These are phyloP conservation scores for Gryllus longicercus DNA, from an alignment of 2,888 invertebrate genomes.

Conservation along the genomic window DNA sequence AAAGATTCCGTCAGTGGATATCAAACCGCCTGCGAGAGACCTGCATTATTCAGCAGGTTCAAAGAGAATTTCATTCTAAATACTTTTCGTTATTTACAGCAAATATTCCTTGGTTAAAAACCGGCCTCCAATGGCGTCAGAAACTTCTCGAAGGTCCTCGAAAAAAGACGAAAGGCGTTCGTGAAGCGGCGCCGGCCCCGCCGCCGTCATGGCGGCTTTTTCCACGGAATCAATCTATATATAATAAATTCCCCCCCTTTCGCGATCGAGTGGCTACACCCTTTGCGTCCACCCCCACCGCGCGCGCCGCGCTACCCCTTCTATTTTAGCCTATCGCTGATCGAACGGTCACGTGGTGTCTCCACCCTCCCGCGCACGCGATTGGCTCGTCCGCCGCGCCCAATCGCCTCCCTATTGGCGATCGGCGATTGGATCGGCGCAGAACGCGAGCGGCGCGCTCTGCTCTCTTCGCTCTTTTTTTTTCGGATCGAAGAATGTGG, in stretches of 20 bases:
- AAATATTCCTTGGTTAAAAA: no score
- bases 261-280: neutral
- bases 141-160: no score
- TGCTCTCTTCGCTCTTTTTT: neutral
- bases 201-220: neutral
- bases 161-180: no score
- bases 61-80: no score
- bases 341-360: conserved; percentile 30
- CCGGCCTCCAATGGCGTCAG: no score
- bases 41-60: no score
- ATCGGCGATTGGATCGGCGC: conserved; percentile 17
- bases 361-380: conserved; percentile 9
- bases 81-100: no score
- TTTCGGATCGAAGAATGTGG: conserved; percentile 4
- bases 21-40: no score
- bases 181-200: neutral
- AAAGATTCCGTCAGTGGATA: no score
- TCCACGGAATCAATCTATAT: conserved; percentile 1
- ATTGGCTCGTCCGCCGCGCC: neutral
- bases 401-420: conserved; percentile 7
- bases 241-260: neutral
- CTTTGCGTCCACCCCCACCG: neutral
- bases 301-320: neutral
- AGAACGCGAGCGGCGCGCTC: neutral
- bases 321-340: conserved; percentile 34